phyloP scores from a whole-genome alignment of 2,888 invertebrate species.

The Mythimna albipuncta region DNA sequence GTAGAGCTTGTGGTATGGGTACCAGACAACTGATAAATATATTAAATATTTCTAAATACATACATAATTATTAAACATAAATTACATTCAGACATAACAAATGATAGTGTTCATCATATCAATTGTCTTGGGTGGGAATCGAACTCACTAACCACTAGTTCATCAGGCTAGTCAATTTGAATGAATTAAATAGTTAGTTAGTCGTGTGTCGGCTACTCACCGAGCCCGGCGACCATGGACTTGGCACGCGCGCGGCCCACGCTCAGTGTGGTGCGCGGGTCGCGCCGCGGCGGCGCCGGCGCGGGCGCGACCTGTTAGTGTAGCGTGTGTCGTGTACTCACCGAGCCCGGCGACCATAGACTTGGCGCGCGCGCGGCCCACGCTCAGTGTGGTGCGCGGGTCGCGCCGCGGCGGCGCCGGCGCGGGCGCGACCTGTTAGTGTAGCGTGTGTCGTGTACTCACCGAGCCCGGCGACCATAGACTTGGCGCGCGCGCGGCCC shows the following conservation, averaged over 20 bases:
- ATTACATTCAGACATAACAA: too few relatives aligned
- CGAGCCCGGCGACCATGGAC: conserved; percentile 97
- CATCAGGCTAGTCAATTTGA: too few relatives aligned
- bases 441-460: too few relatives aligned
- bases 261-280: conserved; percentile 98
- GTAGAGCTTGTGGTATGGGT: too few relatives aligned
- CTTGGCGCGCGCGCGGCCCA: conserved; percentile 97
- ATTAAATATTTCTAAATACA: too few relatives aligned
- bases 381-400: conserved; percentile 98
- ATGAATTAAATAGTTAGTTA: too few relatives aligned
- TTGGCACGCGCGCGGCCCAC: conserved; percentile 97
- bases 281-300: conserved; percentile 97
- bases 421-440: conserved; percentile 94
- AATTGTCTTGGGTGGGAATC: too few relatives aligned
- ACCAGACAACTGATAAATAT: too few relatives aligned
- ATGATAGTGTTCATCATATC: too few relatives aligned
- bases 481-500: conserved; percentile 97
- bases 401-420: conserved; percentile 98
- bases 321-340: too few relatives aligned
- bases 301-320: conserved; percentile 94
- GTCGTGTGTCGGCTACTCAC: conserved; percentile 82
- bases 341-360: conserved; percentile 98
- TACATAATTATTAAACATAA: too few relatives aligned
- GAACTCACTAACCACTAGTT: too few relatives aligned
- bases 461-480: conserved; percentile 97